phyloP scores from a whole-genome alignment of 1,140 invertebrate species.

The Camponotus vicinus region DNA sequence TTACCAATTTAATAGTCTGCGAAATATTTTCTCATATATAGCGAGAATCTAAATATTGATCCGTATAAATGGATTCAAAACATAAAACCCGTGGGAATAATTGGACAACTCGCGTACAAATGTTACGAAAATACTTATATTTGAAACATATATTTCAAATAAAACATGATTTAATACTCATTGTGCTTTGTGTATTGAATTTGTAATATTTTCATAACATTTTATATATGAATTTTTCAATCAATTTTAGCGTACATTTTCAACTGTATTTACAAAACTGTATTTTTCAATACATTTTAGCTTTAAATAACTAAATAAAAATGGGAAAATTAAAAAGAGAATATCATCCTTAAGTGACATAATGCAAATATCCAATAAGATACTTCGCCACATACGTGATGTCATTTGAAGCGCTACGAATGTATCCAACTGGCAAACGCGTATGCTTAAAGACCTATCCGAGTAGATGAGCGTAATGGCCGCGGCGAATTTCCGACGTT shows the following conservation, averaged over 20 bases:
- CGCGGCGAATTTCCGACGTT: conserved; percentile 39
- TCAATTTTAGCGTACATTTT: not conserved
- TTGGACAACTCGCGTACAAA: conserved; percentile 14
- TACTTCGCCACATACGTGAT: conserved; percentile 32
- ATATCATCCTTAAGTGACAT: not conserved
- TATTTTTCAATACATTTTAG: conserved; percentile 20
- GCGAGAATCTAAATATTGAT: not conserved
- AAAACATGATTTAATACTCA: conserved; percentile 11
- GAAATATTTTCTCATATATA: not conserved
- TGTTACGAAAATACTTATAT: conserved; percentile 14
- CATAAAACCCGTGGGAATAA: not conserved
- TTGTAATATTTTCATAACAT: conserved; percentile 26
- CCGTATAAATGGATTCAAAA: not conserved
- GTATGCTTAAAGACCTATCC: conserved; percentile 46
- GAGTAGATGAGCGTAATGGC: conserved; percentile 52
- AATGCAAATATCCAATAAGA: conserved; percentile 19
- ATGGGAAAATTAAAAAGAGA: not conserved
- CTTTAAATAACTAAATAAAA: conserved; percentile 29
- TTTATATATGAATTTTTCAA: conserved; percentile 10
- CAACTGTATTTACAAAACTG: not conserved
- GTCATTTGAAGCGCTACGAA: conserved; percentile 15
- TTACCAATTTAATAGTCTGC: not conserved
- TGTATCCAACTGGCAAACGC: conserved; percentile 5
- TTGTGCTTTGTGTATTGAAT: not conserved
- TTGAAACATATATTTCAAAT: not conserved